phyloP scores from a whole-genome alignment of 2,113 vertebrate genomes.

The Lycocorax pyrrhopterus region DNA sequence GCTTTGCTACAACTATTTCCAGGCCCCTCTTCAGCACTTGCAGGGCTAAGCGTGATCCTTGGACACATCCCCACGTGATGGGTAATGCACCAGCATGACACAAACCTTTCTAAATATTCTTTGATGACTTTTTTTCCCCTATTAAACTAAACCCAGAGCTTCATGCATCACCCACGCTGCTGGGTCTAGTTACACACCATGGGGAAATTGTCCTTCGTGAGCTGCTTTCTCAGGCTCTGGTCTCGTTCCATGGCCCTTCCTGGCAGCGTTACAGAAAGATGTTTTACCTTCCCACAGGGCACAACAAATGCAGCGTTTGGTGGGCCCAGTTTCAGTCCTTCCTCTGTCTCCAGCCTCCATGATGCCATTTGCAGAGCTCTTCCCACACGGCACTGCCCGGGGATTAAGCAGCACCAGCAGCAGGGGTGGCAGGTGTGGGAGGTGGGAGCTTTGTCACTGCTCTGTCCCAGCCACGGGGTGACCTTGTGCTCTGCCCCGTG shows the following conservation, averaged over 20 bases:
- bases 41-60: not conserved
- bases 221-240: not conserved
- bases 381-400: not conserved
- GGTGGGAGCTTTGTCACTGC: not conserved
- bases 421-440: not conserved
- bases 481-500: not conserved
- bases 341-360: not conserved
- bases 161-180: not conserved
- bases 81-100: not conserved
- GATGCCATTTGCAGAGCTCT: not conserved
- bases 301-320: not conserved
- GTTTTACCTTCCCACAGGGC: not conserved
- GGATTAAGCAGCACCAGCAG: not conserved
- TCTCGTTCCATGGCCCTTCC: rapidly evolving
- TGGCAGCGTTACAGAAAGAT: rapidly evolving
- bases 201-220: not conserved
- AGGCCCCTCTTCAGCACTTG: not conserved
- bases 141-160: not conserved
- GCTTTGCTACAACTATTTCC: not conserved
- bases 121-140: not conserved
- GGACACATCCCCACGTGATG: constrained; percentile 37
- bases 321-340: not conserved
- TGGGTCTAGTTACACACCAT: not conserved
- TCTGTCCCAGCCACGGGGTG: not conserved
- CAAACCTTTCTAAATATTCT: not conserved